Percentiles rank a stretch among this genome's conserved stretches.
Evolutionary conservation across 2,113 vertebrate genomes (phyloP).

Genomic region (Laterallus jamaicensis): DNA sequence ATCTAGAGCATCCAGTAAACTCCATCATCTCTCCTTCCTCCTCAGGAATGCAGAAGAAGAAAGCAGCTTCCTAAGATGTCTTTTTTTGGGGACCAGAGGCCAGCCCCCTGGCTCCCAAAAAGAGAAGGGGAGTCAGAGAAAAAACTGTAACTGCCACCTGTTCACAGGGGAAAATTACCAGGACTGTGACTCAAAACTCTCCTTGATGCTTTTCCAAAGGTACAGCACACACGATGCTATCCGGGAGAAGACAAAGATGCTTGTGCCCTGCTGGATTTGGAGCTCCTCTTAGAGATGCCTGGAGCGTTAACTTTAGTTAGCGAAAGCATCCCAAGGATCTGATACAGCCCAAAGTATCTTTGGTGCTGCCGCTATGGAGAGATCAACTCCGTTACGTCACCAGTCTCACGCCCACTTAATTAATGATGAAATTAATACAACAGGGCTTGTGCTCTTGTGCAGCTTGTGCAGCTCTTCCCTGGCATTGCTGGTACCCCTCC

Average conservation of each 20-base stretch:
- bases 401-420: not conserved
- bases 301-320: not conserved
- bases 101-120: not conserved
- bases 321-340: not conserved
- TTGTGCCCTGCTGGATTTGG: not conserved
- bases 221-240: not conserved
- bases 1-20: not conserved
- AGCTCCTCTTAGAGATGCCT: not conserved
- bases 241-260: not conserved
- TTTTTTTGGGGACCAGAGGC: not conserved
- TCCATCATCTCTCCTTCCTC: not conserved
- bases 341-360: not conserved
- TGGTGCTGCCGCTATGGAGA: not conserved
- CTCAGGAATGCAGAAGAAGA: not conserved
- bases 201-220: not conserved
- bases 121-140: not conserved
- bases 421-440: not conserved
- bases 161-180: not conserved
- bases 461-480: not conserved
- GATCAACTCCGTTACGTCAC: fast-evolving
- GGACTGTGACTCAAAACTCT: not conserved
- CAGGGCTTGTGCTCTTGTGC: not conserved
- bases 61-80: not conserved
- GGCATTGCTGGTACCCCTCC: not conserved
- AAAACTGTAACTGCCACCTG: not conserved